Conservation (phyloP, 2,797 vertebrate genomes). For the Chelmon rostratus region DNA sequence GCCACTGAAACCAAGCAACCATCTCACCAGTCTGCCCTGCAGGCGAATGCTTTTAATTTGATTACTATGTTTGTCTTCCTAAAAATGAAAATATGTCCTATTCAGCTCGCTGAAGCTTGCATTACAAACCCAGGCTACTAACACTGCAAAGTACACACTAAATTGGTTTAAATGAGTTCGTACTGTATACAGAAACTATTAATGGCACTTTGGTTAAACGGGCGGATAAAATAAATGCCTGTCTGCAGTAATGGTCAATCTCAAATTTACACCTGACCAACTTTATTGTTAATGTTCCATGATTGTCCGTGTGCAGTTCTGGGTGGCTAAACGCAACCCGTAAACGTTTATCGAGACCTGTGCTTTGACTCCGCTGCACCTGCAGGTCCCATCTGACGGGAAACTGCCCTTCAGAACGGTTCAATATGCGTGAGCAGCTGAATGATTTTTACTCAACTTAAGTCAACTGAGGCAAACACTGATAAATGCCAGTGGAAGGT, state of each 20-base stretch:
- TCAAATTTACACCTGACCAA: constrained; percentile 31
- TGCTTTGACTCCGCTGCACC: constrained; percentile 38
- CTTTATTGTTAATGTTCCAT: constrained; percentile 23
- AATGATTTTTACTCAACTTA: constrained; percentile 75
- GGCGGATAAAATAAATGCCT: constrained; percentile 32
- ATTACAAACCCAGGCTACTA: constrained; percentile 13
- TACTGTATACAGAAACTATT: constrained; percentile 24
- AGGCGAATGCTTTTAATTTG: constrained; percentile 37
- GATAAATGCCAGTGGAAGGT: constrained; percentile 79
- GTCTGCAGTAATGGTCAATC: constrained; percentile 3
- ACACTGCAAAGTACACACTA: not conserved
- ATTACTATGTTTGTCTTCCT: constrained; percentile 25
- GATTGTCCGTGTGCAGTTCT: constrained; percentile 24
- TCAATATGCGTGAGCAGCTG: constrained; percentile 66
- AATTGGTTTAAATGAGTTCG: constrained; percentile 26
- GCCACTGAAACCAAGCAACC: constrained; percentile 69
- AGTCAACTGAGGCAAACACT: constrained; percentile 73
- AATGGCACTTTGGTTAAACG: constrained; percentile 42
- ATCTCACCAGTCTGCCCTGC: constrained; percentile 47
- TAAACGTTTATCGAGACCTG: constrained; percentile 9
- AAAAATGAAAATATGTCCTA: constrained; percentile 32
- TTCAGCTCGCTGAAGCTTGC: constrained; percentile 17
- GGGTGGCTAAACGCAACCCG: constrained; percentile 21
- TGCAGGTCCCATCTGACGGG: constrained; percentile 45
- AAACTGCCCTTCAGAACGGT: constrained; percentile 65